Base-by-base conservation (phyloP, 92 coral and sea anemone species). In the Porites lobata region DNA sequence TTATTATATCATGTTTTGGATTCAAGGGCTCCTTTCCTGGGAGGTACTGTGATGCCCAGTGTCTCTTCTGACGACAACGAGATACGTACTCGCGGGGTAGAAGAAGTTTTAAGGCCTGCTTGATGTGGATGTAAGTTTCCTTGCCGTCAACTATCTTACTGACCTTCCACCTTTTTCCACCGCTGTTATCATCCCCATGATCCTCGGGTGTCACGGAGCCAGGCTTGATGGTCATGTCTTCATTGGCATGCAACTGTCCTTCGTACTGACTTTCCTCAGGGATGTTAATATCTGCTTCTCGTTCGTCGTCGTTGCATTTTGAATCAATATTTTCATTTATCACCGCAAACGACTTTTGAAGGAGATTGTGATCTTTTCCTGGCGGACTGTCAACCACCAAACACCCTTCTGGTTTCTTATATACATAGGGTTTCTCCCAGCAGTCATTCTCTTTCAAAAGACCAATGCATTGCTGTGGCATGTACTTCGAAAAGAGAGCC, bases 1-100 rank as follows among this genome's bases (percentile, higher is more conserved):
- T 92, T 19, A 85, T 71, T 21, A 89, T 74, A 81, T 92, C 87
- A 26, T 92, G 95, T 56, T 86, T 90, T 26, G 90, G 86, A 77
- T 90, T 80, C 12, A 93, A 29, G 1, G 93, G 93, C 14, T 62
- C 89, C 65, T 86, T 90, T 9, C 95, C 87, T 15, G 93, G 91
- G 24, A 86, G 92, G 77, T 81, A 77, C 61, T 89, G 89, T 18
- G 92, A 77, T 18, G 95, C 93, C 90, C 82, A 90, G 50, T 86
- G 93, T 72, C 91, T 52, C 73, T 89, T 85, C 72, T 91, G 91
- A 52, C 75, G 83, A 52, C 92, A 84, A 65, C 79, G 77, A 53
- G 75, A 32, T 50, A 88, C 59, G 64, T 59, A 85, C 80, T 85
- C 90, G 38, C 90, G 47, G 13, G 92, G 89, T 15, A 90, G 78